Percentiles rank a stretch among this genome's conserved stretches.
Evolutionary conservation across 2,888 invertebrate species (phyloP).

Genomic region (Neoaliturus tenellus): DNA sequence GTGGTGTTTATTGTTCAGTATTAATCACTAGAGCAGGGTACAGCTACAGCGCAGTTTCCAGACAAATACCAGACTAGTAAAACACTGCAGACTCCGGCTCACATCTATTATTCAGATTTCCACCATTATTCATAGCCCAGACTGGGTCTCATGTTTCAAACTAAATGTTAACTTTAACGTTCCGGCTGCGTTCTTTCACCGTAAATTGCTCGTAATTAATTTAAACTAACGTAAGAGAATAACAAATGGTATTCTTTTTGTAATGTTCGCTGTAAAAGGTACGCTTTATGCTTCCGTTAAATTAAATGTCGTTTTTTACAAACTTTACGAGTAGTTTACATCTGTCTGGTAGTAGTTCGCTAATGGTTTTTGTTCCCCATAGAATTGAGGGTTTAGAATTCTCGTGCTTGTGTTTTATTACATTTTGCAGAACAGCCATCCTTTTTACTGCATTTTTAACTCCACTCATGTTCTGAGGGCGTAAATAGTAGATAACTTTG

Average conservation of each 20-base stretch:
- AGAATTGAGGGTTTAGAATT: too few species aligned
- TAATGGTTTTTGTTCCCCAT: too few species aligned
- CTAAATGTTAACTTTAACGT: constrained; percentile 33
- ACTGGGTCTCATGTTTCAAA: constrained; percentile 25
- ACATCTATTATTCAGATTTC: constrained; percentile 41
- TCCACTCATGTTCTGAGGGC: too few species aligned
- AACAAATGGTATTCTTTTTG: constrained; percentile 35
- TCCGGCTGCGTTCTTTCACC: background rate
- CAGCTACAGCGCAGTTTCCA: background rate
- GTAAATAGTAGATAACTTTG: too few species aligned
- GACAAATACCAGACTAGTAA: constrained; percentile 12
- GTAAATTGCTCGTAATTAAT: constrained; percentile 40
- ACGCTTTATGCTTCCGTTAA: background rate
- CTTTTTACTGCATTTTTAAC: too few species aligned
- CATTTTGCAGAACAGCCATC: too few species aligned
- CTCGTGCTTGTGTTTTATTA: too few species aligned
- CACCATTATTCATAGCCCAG: constrained; percentile 19
- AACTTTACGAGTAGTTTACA: too few species aligned
- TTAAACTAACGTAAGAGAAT: constrained; percentile 38
- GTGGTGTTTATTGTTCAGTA: constrained; percentile 9
- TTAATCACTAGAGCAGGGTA: background rate
- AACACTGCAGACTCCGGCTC: background rate
- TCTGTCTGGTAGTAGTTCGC: too few species aligned
- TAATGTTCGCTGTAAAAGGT: background rate
- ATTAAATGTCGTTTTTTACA: too few species aligned